Conservation (phyloP, 1,140 invertebrate genomes). For the Heliconius nattereri region DNA sequence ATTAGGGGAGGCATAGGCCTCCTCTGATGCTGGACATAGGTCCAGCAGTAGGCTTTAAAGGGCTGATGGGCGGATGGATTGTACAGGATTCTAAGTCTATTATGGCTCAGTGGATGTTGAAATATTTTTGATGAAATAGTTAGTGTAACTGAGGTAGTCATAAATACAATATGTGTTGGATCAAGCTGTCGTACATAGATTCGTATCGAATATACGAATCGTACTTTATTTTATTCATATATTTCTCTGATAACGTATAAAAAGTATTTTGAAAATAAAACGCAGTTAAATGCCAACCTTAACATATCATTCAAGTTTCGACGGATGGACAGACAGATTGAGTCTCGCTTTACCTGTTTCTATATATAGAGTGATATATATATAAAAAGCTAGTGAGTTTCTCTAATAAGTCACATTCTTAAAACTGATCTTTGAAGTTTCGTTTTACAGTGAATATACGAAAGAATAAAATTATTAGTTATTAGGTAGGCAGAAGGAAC, state of each 20-base stretch:
- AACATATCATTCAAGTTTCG: slow-evolving; percentile 38
- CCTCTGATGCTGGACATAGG: too few species aligned
- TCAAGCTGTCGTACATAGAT: too few species aligned
- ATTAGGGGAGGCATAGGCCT: too few species aligned
- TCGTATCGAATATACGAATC: too few species aligned
- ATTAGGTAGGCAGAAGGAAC: background rate
- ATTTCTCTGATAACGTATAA: background rate
- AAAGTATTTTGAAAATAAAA: slow-evolving; percentile 7
- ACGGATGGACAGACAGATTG: slow-evolving; percentile 45
- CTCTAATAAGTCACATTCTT: slow-evolving; percentile 18
- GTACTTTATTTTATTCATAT: too few species aligned
- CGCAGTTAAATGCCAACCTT: slow-evolving; percentile 11
- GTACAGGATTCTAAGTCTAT: background rate
- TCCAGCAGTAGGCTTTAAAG: too few species aligned
- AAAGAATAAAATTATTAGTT: background rate
- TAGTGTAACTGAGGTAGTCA: background rate
- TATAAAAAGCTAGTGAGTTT: slow-evolving; percentile 43
- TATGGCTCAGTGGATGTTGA: background rate
- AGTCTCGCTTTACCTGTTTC: slow-evolving; percentile 40
- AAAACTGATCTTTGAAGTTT: background rate
- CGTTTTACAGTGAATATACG: background rate
- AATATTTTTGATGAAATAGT: background rate
- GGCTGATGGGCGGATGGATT: background rate
- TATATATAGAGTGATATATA: slow-evolving; percentile 53
- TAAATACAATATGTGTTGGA: background rate